A percentile compares a stretch with the other conserved stretches of the same genome.
phyloP scores from a whole-genome alignment of 92 coral and sea anemone species.

The Epizoanthus rinbou region DNA sequence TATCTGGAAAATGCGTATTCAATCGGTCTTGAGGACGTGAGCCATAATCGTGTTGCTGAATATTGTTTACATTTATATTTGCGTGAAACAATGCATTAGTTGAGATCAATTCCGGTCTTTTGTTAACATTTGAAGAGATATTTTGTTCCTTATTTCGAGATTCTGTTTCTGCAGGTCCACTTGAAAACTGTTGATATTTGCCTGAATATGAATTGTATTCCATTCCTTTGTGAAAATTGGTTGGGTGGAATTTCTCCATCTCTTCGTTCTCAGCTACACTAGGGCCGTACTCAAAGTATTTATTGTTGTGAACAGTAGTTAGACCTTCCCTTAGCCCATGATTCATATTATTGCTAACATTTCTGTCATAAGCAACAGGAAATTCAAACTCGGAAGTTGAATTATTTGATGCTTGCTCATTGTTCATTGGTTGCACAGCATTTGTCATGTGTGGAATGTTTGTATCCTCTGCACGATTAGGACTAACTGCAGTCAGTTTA shows the following conservation, averaged over 20 bases:
- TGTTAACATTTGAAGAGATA: neutral
- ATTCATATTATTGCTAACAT: neutral
- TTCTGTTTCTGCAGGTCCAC: conserved; percentile 2
- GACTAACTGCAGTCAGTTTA: neutral
- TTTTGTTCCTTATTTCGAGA: neutral
- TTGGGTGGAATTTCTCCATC: neutral
- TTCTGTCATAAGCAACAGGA: neutral
- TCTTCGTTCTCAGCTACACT: neutral
- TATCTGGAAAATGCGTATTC: neutral
- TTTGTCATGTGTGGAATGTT: neutral
- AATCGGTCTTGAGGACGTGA: neutral
- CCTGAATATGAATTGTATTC: neutral
- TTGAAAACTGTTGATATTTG: neutral
- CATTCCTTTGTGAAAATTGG: neutral
- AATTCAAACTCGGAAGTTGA: neutral
- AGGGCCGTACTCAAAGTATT: neutral
- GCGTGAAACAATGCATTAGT: neutral
- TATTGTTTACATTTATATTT: neutral
- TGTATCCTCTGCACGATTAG: neutral
- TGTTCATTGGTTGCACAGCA: neutral
- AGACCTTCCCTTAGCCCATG: neutral
- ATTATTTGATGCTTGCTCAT: neutral
- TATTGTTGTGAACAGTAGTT: neutral
- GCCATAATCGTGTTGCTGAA: neutral
- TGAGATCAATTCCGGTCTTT: neutral